Conservation (phyloP, 2,113 vertebrate species). For the Dromaius novaehollandiae region DNA sequence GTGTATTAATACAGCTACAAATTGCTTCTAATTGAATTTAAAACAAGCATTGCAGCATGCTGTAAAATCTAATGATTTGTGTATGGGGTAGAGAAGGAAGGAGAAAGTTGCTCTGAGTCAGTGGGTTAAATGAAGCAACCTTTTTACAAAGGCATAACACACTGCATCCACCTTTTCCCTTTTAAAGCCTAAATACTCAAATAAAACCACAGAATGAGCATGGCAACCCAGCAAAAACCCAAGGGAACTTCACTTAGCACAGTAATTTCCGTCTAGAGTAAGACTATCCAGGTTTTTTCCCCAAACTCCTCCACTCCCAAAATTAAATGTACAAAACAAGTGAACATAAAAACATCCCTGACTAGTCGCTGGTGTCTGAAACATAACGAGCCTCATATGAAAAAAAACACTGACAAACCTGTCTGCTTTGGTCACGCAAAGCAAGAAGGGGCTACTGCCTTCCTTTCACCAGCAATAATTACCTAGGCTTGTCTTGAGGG, state of each 20-base stretch:
- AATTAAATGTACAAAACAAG: not conserved
- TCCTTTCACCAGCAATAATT: not conserved
- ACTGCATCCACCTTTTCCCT: not conserved
- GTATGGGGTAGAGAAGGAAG: not conserved
- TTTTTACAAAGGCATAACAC: not conserved
- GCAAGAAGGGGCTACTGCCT: not conserved
- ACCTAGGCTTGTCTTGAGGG: not conserved
- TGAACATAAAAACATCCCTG: not conserved
- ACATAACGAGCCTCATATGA: not conserved
- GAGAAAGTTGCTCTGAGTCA: not conserved
- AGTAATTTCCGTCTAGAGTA: not conserved
- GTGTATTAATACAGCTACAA: not conserved
- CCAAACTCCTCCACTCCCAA: not conserved
- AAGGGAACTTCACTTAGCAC: not conserved
- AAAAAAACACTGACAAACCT: not conserved
- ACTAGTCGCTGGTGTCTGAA: not conserved
- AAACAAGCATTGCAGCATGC: not conserved
- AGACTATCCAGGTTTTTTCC: not conserved
- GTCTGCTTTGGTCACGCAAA: not conserved
- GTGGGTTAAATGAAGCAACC: not conserved
- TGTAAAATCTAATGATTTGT: not conserved
- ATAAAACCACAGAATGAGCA: not conserved
- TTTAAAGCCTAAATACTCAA: not conserved
- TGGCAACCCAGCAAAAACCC: not conserved
- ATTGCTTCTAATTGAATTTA: conserved; percentile 5